These are phyloP conservation scores for Garrulus glandarius DNA, from an alignment of 2,797 vertebrate species.

Conservation along the genomic window DNA sequence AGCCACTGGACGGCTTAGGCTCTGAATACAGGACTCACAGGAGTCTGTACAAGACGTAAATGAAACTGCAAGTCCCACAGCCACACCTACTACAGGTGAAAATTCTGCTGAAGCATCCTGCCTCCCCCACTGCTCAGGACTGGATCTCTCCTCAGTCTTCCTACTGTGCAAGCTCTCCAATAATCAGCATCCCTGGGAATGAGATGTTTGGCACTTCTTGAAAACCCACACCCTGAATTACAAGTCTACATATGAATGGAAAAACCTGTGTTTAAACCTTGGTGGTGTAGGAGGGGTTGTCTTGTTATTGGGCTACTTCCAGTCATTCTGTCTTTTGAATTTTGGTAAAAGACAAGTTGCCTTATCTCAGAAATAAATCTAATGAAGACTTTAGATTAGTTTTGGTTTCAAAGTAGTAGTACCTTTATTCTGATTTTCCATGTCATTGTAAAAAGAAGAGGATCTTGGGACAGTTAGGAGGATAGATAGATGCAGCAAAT, in stretches of 20 bases:
- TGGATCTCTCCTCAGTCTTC: neutral
- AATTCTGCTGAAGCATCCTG: neutral
- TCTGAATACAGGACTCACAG: neutral
- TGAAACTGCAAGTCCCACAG: neutral
- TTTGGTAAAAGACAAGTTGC: neutral
- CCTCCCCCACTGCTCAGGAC: neutral
- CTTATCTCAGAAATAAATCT: conserved; percentile 6
- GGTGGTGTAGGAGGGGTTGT: neutral
- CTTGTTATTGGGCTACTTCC: neutral
- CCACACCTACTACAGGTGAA: neutral
- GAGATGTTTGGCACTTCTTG: neutral
- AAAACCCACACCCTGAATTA: neutral
- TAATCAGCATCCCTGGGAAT: neutral
- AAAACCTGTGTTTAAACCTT: neutral
- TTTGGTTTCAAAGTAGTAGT: neutral
- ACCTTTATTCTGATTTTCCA: neutral
- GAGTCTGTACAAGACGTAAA: neutral
- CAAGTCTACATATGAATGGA: neutral
- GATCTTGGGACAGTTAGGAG: neutral
- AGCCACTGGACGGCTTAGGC: neutral
- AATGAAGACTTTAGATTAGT: neutral
- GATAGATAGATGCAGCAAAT: conserved; percentile 8
- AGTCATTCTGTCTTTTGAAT: neutral
- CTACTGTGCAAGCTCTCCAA: neutral
- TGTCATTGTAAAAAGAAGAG: neutral